Conservation (phyloP, 2,797 vertebrate species). For the Vespertilio murinus region DNA sequence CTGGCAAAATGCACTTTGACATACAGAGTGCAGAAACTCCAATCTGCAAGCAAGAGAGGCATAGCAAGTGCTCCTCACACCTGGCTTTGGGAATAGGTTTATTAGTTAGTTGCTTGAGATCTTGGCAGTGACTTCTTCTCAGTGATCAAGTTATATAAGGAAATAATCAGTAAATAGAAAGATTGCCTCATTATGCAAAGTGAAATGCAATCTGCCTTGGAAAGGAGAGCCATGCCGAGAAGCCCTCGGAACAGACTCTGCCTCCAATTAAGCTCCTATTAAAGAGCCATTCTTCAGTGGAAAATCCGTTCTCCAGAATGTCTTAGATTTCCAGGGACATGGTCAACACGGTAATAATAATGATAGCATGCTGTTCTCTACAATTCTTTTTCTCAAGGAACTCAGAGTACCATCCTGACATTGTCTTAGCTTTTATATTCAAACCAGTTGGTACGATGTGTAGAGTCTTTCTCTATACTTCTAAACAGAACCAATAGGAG, state of each 20-base stretch:
- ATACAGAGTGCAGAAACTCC: not conserved
- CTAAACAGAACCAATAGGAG: not conserved
- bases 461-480: not conserved
- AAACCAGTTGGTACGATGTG: not conserved
- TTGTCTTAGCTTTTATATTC: slow-evolving; percentile 27
- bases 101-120: slow-evolving; percentile 48
- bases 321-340: slow-evolving; percentile 62
- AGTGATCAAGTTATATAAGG: slow-evolving; percentile 66
- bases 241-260: slow-evolving; percentile 67
- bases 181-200: slow-evolving; percentile 78
- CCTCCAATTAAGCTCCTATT: slow-evolving; percentile 74
- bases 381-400: slow-evolving; percentile 14
- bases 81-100: not conserved
- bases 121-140: slow-evolving; percentile 57
- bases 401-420: not conserved
- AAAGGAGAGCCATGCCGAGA: slow-evolving; percentile 60
- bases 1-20: not conserved
- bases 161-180: slow-evolving; percentile 77
- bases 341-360: slow-evolving; percentile 53
- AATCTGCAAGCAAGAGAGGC: not conserved
- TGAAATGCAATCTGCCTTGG: slow-evolving; percentile 75
- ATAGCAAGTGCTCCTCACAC: not conserved
- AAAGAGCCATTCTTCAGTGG: slow-evolving; percentile 45
- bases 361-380: slow-evolving; percentile 48
- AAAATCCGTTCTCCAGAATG: slow-evolving; percentile 63